phyloP scores from a whole-genome alignment of 2,888 invertebrate species.

The Orthosia incerta region DNA sequence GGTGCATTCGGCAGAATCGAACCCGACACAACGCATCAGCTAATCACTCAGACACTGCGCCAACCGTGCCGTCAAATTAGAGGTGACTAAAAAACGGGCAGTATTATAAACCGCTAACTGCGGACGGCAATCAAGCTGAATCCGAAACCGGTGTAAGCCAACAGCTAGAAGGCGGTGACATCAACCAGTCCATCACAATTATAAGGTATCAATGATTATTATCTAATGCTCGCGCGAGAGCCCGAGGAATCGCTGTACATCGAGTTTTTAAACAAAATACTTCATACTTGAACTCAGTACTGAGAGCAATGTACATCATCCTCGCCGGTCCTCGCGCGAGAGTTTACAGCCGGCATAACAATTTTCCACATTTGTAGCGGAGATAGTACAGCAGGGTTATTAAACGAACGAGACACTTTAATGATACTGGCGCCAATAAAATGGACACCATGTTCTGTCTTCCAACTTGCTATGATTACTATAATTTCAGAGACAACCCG shows the following conservation, averaged over 20 bases:
- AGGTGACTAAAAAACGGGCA: background rate
- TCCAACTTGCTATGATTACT: background rate
- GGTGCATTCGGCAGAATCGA: no score
- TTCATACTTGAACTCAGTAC: no score
- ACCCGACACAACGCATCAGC: no score
- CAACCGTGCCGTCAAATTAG: no score
- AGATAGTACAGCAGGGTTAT: conserved; percentile 25
- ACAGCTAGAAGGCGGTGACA: conserved; percentile 3
- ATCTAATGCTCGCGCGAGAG: background rate
- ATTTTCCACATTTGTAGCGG: conserved; percentile 6
- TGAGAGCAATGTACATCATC: no score
- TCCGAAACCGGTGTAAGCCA: conserved; percentile 51
- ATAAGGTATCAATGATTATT: conserved; percentile 17
- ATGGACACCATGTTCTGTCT: background rate
- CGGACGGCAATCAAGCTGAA: conserved; percentile 25
- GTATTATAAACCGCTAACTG: conserved; percentile 22
- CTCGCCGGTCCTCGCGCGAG: no score
- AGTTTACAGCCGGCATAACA: background rate
- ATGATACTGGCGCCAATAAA: conserved; percentile 11
- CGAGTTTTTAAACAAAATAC: no score
- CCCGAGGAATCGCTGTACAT: no score
- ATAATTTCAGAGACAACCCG: background rate
- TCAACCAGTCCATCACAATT: conserved; percentile 10
- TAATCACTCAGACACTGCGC: no score
- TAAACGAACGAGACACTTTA: conserved; percentile 1